Evolutionary conservation across 1,140 invertebrate species (phyloP).

Genomic region (Pseudobourletiella spinata): DNA sequence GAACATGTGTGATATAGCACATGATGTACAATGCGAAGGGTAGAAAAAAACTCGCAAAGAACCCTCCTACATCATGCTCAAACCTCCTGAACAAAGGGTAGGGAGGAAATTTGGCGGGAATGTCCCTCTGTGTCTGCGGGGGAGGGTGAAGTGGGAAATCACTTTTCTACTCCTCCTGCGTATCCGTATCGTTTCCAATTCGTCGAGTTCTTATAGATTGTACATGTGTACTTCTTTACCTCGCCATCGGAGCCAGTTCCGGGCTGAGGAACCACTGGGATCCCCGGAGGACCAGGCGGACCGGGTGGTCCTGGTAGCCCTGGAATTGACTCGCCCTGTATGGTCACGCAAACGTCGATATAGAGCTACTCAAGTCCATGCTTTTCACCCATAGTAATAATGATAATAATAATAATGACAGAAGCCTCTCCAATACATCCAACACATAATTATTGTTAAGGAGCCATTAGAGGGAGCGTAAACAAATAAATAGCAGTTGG

Average conservation of each 20-base stretch:
- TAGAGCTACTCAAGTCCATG: not conserved
- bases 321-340: slow-evolving; percentile 53
- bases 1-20: too few species aligned
- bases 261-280: not conserved
- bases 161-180: too few species aligned
- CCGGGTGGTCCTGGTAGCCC: slow-evolving; percentile 61
- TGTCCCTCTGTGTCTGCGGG: too few species aligned
- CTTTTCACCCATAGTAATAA: not conserved
- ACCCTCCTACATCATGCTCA: too few species aligned
- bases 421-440: not conserved
- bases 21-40: too few species aligned
- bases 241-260: slow-evolving; percentile 15
- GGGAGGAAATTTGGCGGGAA: too few species aligned
- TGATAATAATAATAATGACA: not conserved
- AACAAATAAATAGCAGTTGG: not conserved
- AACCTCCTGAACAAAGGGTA: too few species aligned
- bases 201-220: too few species aligned
- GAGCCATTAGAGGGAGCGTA: not conserved
- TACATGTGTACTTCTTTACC: too few species aligned
- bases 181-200: too few species aligned
- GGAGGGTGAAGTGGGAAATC: too few species aligned
- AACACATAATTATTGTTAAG: not conserved
- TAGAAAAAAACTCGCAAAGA: too few species aligned
- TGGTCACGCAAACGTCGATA: not conserved
- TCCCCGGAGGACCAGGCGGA: slow-evolving; percentile 2